phyloP scores from a whole-genome alignment of 2,888 invertebrate genomes.

The Suillia variegata region DNA sequence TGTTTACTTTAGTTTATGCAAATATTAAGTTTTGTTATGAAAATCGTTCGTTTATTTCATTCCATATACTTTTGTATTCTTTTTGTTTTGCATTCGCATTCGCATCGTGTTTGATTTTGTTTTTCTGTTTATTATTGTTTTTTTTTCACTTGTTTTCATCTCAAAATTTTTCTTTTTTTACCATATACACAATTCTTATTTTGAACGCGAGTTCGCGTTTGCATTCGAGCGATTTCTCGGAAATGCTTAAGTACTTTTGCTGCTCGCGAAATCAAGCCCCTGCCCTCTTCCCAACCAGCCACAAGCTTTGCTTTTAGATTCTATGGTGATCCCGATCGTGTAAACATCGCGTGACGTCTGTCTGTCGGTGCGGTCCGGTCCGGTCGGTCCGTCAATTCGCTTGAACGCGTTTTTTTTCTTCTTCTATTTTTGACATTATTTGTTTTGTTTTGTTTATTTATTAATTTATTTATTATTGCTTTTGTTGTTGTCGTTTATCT shows the following conservation, averaged over 20 bases:
- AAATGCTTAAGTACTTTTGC: neutral
- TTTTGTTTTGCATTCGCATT: constrained; percentile 6
- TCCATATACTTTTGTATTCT: constrained; percentile 10
- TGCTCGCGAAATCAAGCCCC: neutral
- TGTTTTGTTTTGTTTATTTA: neutral
- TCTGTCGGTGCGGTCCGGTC: neutral
- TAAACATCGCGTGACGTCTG: neutral
- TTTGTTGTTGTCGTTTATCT: no score
- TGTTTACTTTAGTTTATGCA: constrained; percentile 15
- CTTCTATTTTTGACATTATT: neutral
- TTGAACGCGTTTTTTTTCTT: neutral
- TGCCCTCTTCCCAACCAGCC: no score
- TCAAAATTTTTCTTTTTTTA: neutral
- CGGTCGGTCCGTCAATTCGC: neutral
- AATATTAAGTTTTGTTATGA: constrained; percentile 14
- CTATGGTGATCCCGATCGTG: no score
- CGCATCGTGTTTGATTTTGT: constrained; percentile 7
- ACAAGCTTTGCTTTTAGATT: no score
- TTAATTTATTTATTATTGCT: neutral
- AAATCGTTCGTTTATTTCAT: no score
- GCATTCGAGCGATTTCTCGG: neutral
- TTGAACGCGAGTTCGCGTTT: no score
- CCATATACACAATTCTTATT: no score
- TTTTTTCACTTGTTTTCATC: constrained; percentile 13
- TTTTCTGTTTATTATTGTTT: constrained; percentile 4